A percentile compares a stretch with the other conserved stretches of the same genome.
Conservation (phyloP, 2,888 invertebrate species). For the Napeogenes sylphis region DNA sequence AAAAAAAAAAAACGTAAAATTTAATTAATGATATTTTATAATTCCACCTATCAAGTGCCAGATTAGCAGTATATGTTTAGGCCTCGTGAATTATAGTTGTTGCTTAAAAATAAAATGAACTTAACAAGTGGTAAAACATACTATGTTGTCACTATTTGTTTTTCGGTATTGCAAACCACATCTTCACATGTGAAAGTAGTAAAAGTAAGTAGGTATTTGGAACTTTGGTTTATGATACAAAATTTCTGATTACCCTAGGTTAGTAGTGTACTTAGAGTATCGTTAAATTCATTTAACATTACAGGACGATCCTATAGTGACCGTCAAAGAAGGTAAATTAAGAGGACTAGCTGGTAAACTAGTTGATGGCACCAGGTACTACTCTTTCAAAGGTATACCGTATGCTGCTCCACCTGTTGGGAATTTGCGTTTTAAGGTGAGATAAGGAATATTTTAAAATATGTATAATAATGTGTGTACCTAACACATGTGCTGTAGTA, state of each 20-base stretch:
- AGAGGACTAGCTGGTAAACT: constrained; percentile 37
- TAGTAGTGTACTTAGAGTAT: neutral
- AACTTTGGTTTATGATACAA: too few species aligned
- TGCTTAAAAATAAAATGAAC: neutral
- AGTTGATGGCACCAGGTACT: constrained; percentile 37
- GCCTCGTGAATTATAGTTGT: neutral
- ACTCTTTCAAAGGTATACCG: constrained; percentile 61
- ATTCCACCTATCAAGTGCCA: neutral
- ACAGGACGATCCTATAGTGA: constrained; percentile 27
- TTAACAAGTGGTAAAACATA: neutral
- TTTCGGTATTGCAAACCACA: neutral
- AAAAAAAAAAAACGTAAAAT: neutral
- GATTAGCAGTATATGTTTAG: neutral
- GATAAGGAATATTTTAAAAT: neutral
- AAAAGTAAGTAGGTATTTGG: neutral
- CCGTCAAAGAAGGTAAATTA: constrained; percentile 40
- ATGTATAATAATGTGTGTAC: too few species aligned
- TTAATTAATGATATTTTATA: neutral
- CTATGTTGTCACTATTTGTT: neutral
- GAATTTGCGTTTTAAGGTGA: constrained; percentile 64
- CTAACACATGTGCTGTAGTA: too few species aligned
- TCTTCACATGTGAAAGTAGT: neutral
- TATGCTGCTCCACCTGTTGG: constrained; percentile 67
- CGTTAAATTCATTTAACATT: constrained; percentile 3
- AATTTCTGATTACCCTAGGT: too few species aligned